Conservation (phyloP, 2,113 vertebrate genomes). For the Boleophthalmus pectinirostris region DNA sequence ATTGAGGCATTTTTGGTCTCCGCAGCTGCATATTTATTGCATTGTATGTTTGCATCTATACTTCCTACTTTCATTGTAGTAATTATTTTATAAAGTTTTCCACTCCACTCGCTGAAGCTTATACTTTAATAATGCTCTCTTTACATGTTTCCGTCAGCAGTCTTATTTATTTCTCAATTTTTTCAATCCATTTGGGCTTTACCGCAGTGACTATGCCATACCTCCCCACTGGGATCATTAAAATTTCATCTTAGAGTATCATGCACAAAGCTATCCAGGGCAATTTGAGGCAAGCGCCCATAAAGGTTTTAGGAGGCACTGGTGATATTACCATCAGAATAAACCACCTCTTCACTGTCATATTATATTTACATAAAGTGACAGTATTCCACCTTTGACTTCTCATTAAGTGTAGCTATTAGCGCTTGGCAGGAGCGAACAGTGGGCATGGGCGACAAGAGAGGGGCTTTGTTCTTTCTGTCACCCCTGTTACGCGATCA, state of each 20-base stretch:
- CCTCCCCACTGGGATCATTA: slow-evolving; percentile 52
- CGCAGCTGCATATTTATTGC: neutral
- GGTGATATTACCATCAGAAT: slow-evolving; percentile 47
- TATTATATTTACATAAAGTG: slow-evolving; percentile 62
- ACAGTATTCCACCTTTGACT: slow-evolving; percentile 62
- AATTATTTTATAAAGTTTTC: neutral
- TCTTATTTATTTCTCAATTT: slow-evolving; percentile 18
- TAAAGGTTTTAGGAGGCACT: slow-evolving; percentile 49
- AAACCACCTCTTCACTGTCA: slow-evolving; percentile 46
- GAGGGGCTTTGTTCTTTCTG: slow-evolving; percentile 37
- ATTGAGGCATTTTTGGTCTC: neutral
- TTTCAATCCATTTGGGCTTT: slow-evolving; percentile 27
- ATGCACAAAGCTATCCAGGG: slow-evolving; percentile 51
- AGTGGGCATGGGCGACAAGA: slow-evolving; percentile 41
- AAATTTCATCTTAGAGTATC: slow-evolving; percentile 61
- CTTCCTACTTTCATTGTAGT: neutral
- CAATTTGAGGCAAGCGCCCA: slow-evolving; percentile 48
- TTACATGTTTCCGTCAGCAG: slow-evolving; percentile 16
- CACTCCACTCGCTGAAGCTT: neutral
- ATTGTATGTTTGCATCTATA: neutral
- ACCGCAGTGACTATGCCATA: slow-evolving; percentile 29
- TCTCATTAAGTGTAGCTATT: slow-evolving; percentile 52
- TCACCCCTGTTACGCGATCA: slow-evolving; percentile 39
- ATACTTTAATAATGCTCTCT: neutral
- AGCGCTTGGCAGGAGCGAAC: slow-evolving; percentile 44